Percentiles rank a stretch among this genome's conserved stretches.
phyloP scores from a whole-genome alignment of 2,888 invertebrate species.

The Mythimna loreyi region DNA sequence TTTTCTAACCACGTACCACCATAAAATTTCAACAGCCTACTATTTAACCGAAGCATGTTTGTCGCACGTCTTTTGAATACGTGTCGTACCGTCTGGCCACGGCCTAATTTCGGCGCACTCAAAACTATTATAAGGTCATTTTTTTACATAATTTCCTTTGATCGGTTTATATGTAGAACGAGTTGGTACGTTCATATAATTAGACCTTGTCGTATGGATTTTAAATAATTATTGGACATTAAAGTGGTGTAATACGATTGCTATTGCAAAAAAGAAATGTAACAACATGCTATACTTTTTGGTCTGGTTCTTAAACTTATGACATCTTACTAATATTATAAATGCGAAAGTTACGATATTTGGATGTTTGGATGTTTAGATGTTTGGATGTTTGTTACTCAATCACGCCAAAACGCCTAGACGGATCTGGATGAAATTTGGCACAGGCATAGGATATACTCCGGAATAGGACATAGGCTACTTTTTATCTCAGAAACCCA shows the following conservation, averaged over 20 bases:
- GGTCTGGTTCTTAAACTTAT: not conserved
- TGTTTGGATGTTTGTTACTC: too few relatives aligned
- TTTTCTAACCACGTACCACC: constrained; percentile 6
- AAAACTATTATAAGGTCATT: constrained; percentile 58
- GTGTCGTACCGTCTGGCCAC: constrained; percentile 22
- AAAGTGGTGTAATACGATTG: constrained; percentile 21
- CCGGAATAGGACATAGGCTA: too few relatives aligned
- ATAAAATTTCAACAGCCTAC: constrained; percentile 39
- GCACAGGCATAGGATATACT: too few relatives aligned
- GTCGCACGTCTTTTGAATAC: constrained; percentile 49
- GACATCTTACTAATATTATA: too few relatives aligned
- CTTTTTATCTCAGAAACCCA: too few relatives aligned
- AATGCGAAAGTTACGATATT: too few relatives aligned
- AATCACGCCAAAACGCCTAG: too few relatives aligned
- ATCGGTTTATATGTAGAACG: constrained; percentile 17
- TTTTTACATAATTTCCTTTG: constrained; percentile 51
- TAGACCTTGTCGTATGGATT: constrained; percentile 28
- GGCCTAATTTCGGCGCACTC: constrained; percentile 54
- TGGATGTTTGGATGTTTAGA: too few relatives aligned
- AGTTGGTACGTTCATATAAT: constrained; percentile 31
- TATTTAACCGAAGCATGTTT: constrained; percentile 30
- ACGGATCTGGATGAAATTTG: too few relatives aligned
- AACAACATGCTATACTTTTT: not conserved
- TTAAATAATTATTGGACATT: constrained; percentile 30
- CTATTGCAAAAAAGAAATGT: constrained; percentile 11